Evolutionary conservation across 2,888 invertebrate species (phyloP), one percentile per base, ranked within the genome.

Genomic region (Tenthredo mesomela): DNA sequence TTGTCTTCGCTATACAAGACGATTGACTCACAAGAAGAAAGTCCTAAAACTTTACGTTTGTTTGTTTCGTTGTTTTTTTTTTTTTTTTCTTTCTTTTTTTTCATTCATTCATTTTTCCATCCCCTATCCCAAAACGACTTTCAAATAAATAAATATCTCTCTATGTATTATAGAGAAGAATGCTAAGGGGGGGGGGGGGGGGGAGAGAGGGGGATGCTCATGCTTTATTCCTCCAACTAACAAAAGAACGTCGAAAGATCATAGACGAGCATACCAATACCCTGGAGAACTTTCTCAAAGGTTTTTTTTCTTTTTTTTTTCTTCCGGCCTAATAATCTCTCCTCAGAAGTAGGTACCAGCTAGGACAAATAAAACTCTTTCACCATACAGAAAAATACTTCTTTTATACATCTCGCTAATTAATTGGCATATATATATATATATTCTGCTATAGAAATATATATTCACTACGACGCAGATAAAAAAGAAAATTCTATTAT

Each of bases 1-100:
- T 77, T 77, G 50, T 77, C 50, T 77, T 54, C 80, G 40, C 40
- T 61, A 77, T 61, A 77, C 71, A 77, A 37, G 50, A 61, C 80
- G 80, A 58, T 80, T 58, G 58, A 80, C 80, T 80, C 61, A 12
- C 54, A 12, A 43, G 21, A 73, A 40, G 73, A 77, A 80, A 80
- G 58, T 58, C 58, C 61, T 58, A 12, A 77, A 61, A 33, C 25
- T 61, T 80, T 58, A 40, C 12, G 37, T 37, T 37, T 37, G 37
- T 37, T 37, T 37, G 37, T 7, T 37, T 37, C n/a, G n/a, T n/a
- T n/a, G n/a, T n/a, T 37, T 37, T 58, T 10, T 47, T 1, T 18
- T 5, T 37, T 21, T 75, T 4, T 33, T 50, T 33, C 33, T 33
- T 4, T 33, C 4, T n/a, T 40, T n/a, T 29, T 1, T 67, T 67